A percentile compares a stretch with the other conserved stretches of the same genome.
These are phyloP conservation scores for Acromyrmex heyeri DNA, from an alignment of 1,140 invertebrate species.

Conservation along the genomic window DNA sequence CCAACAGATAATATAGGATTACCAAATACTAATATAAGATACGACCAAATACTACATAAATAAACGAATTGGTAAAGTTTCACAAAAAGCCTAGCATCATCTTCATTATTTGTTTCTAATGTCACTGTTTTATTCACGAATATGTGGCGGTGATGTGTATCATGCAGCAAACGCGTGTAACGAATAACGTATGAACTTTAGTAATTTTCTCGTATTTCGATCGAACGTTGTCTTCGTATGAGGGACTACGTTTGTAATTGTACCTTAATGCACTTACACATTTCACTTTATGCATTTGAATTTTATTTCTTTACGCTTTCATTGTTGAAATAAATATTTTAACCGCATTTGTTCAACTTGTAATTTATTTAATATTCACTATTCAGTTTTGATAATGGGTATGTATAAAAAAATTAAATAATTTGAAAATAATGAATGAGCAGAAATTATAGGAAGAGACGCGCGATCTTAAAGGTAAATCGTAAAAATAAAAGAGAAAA, in stretches of 20 bases:
- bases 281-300: neutral
- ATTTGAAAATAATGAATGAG: neutral
- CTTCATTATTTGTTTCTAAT: neutral
- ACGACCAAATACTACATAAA: neutral
- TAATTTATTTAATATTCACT: neutral
- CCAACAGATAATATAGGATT: neutral
- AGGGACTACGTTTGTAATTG: neutral
- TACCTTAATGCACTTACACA: neutral
- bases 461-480: no score
- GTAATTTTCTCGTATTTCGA: neutral
- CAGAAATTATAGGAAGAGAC: neutral
- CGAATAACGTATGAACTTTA: conserved; percentile 16
- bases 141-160: neutral
- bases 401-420: neutral
- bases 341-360: neutral
- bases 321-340: neutral
- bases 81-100: neutral
- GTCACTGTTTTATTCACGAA: conserved; percentile 2
- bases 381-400: neutral
- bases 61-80: neutral
- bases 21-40: neutral
- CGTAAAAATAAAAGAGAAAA: neutral
- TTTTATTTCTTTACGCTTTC: neutral
- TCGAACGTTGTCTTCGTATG: neutral
- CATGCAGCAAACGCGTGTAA: conserved; percentile 11